Percentiles rank a stretch among this genome's conserved stretches.
Evolutionary conservation across 2,888 invertebrate species (phyloP).

Genomic region (Alviniconcha strummeri): DNA sequence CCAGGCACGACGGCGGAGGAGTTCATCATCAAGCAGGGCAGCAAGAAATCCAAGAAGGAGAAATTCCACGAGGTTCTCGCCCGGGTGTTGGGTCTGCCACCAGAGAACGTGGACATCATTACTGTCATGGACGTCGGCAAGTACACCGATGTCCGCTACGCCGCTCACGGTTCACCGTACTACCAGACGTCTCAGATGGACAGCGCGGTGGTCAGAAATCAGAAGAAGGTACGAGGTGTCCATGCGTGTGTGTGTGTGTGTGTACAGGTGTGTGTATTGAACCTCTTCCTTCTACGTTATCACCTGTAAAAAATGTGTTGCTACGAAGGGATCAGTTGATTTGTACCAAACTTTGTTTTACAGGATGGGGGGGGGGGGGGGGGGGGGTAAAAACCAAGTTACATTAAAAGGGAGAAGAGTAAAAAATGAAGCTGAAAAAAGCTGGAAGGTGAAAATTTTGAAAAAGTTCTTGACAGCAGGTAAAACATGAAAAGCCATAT

Average conservation of each 20-base stretch:
- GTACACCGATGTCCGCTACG: conserved; percentile 90
- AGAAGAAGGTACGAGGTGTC: conserved; percentile 59
- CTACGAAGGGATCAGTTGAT: no score
- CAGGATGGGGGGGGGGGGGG: no score
- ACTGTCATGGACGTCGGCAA: conserved; percentile 92
- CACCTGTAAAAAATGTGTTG: no score
- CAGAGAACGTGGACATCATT: conserved; percentile 94
- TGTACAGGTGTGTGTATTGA: no score
- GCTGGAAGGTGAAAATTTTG: neutral
- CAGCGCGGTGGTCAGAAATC: conserved; percentile 82
- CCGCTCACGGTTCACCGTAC: conserved; percentile 96
- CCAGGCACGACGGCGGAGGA: conserved; percentile 94
- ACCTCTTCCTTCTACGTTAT: no score
- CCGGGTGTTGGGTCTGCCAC: conserved; percentile 86
- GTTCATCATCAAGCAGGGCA: conserved; percentile 79
- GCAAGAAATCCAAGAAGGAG: conserved; percentile 78
- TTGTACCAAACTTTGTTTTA: no score
- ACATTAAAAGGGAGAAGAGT: neutral
- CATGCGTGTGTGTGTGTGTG: no score
- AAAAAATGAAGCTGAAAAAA: neutral
- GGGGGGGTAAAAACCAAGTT: no score
- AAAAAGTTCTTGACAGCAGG: neutral
- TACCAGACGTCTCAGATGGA: conserved; percentile 95
- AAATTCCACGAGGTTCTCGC: conserved; percentile 92
- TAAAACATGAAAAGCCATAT: neutral